Conservation (phyloP, 1,140 invertebrate species). For the Drosophila obscura region DNA sequence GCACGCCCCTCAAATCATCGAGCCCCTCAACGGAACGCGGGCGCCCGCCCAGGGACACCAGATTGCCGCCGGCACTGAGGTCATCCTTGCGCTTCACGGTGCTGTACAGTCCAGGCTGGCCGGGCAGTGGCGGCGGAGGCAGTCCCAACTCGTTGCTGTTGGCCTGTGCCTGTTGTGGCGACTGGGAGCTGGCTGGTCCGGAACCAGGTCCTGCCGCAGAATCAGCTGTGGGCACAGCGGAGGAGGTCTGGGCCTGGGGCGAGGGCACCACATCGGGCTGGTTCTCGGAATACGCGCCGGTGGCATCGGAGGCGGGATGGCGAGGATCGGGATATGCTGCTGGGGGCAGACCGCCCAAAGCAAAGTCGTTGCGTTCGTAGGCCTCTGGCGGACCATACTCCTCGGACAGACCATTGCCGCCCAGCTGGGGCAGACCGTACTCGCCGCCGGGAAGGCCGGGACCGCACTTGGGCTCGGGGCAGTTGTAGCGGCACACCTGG, state of each 20-base stretch:
- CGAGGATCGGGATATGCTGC: constrained; percentile 92
- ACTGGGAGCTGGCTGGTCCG: constrained; percentile 86
- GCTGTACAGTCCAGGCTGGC: constrained; percentile 89
- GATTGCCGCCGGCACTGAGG: constrained; percentile 90
- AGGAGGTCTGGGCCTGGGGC: constrained; percentile 89
- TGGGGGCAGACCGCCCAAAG: constrained; percentile 89
- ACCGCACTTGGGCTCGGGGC: constrained; percentile 94
- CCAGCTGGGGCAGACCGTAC: constrained; percentile 88
- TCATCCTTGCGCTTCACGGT: constrained; percentile 92
- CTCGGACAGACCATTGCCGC: constrained; percentile 85
- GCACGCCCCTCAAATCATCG: constrained; percentile 88
- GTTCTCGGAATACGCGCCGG: constrained; percentile 91
- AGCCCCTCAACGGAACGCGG: constrained; percentile 91
- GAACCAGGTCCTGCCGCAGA: constrained; percentile 46
- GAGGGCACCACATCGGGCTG: constrained; percentile 91
- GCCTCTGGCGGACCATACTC: constrained; percentile 88
- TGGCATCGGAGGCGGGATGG: constrained; percentile 90
- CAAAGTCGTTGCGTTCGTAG: constrained; percentile 89
- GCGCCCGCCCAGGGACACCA: constrained; percentile 91
- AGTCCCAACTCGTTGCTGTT: constrained; percentile 87
- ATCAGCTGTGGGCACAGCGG: constrained; percentile 84
- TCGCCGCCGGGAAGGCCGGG: constrained; percentile 86
- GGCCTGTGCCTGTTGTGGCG: constrained; percentile 85
- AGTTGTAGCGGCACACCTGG: constrained; percentile 96
- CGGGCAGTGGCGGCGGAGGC: constrained; percentile 91